phyloP scores from a whole-genome alignment of 2,113 vertebrate genomes.

The Chinchilla lanigera region DNA sequence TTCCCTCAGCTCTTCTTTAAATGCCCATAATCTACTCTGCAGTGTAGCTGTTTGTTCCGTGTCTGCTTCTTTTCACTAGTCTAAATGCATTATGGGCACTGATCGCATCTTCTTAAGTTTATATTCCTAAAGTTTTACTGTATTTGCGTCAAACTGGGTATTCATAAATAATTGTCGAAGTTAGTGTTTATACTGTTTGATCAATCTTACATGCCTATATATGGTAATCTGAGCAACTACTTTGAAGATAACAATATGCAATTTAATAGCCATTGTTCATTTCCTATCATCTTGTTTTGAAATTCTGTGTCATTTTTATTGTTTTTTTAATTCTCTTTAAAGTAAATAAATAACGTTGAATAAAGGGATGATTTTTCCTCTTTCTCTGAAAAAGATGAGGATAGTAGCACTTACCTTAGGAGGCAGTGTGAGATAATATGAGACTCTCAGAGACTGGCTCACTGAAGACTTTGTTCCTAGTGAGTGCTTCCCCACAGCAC shows the following conservation, averaged over 20 bases:
- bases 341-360: not conserved
- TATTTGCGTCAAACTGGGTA: not conserved
- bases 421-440: not conserved
- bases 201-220: too few species aligned
- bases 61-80: not conserved
- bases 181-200: too few species aligned
- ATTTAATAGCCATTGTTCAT: too few species aligned
- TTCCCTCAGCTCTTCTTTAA: not conserved
- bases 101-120: not conserved
- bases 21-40: not conserved
- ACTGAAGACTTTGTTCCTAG: not conserved
- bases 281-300: too few species aligned
- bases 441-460: not conserved
- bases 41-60: not conserved
- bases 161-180: not conserved
- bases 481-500: not conserved
- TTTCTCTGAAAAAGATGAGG: conserved; percentile 14
- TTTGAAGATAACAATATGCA: too few species aligned
- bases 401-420: not conserved
- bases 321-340: too few species aligned
- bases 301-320: too few species aligned
- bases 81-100: not conserved
- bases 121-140: not conserved
- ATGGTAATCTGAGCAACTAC: too few species aligned
- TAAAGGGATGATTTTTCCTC: not conserved